Evolutionary conservation across 2,113 vertebrate species (phyloP), one percentile per base, ranked within the genome.

Genomic region (Fulica atra): DNA sequence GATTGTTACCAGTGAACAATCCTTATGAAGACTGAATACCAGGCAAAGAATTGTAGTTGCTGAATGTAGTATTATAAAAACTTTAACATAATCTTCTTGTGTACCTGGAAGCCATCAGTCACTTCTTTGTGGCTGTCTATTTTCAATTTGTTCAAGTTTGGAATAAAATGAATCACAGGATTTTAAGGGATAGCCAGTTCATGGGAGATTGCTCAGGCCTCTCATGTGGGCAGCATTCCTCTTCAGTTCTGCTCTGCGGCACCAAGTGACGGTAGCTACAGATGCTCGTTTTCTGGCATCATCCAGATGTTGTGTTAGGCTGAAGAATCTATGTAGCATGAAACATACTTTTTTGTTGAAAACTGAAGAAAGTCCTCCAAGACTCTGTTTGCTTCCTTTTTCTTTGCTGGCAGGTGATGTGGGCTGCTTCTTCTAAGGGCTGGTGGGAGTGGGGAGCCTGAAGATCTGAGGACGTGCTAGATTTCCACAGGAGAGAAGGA

Each of bases 231-330:
- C 33, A 61, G 46, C 10, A 0, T 13, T 65, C 51, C 56, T 71
- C n/a, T 38, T 64, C 50, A 3, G 33, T 61, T 70, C 16, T 3
- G 17, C n/a, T 86, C 65, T 44, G 56, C 1, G 5, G 50, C 36
- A 12, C 16, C 1, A 65, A 64, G 31, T 0, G 2, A 14, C 17
- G 5, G 20, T 28, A 54, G 16, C 57, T 64, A 48, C 0, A 0
- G 28, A 4, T 72, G 36, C 13, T 0, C 0, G 3, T 40, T 60
- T 63, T 40, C 40, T 36, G 42, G 11, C 33, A 36, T 78, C 48
- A n/a, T 42, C 31, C 69, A 36, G 29, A 10, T 3, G 6, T 24
- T 1, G 1, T 57, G 38, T 69, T 46, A n/a, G 4, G 15, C 23
- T 79, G 84, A 81, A 44, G 51, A 31, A 69, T 36, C 19, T 78